Evolutionary conservation across 2,888 invertebrate genomes (phyloP).

Genomic region (Agrotis clavis): DNA sequence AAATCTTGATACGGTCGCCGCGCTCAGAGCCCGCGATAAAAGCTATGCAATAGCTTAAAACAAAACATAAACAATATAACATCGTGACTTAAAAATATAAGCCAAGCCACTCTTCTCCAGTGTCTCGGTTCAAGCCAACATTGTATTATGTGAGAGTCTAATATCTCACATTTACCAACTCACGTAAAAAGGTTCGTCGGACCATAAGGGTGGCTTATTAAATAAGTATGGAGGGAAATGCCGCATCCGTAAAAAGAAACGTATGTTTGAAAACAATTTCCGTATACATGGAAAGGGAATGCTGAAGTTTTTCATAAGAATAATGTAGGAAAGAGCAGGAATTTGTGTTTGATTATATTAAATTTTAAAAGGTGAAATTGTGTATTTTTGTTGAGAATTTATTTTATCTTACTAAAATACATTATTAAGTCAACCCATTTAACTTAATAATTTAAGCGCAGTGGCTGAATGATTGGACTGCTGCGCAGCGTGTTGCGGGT

Average conservation of each 20-base stretch:
- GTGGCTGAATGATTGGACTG: no score
- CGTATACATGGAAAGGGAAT: conserved; percentile 27
- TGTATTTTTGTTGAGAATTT: background rate
- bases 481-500: no score
- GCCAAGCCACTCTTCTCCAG: conserved; percentile 32
- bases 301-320: conserved; percentile 42
- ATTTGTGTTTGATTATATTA: conserved; percentile 7
- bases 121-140: conserved; percentile 15
- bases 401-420: no score
- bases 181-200: conserved; percentile 53
- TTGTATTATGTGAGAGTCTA: conserved; percentile 36
- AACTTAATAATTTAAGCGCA: no score
- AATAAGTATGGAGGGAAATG: conserved; percentile 56
- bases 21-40: no score
- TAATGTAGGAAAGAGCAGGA: conserved; percentile 18
- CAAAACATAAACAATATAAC: conserved; percentile 28
- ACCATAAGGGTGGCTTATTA: conserved; percentile 56
- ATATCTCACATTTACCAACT: conserved; percentile 60
- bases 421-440: no score
- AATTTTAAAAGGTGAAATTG: background rate
- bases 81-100: conserved; percentile 41
- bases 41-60: no score
- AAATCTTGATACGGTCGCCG: no score
- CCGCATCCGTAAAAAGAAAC: conserved; percentile 56
- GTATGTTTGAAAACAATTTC: conserved; percentile 59